Evolutionary conservation across 2,888 invertebrate species (phyloP).

Genomic region (Octonoba sinensis): DNA sequence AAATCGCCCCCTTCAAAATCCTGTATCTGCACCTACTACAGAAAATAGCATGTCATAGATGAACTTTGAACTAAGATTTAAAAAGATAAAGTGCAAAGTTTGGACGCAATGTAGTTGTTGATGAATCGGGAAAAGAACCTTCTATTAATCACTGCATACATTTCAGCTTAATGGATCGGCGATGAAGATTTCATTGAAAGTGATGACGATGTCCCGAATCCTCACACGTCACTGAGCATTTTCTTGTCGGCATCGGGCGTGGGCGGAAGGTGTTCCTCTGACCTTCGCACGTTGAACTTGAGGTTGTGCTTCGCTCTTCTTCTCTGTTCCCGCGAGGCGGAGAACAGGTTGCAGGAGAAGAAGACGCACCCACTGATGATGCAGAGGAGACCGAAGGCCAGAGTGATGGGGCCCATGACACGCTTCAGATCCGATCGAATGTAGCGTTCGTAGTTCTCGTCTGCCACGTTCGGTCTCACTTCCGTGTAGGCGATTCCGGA

Average conservation of each 20-base stretch:
- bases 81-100: too few relatives aligned
- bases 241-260: constrained; percentile 26
- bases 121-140: too few relatives aligned
- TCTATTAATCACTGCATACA: too few relatives aligned
- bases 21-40: too few relatives aligned
- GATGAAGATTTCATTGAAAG: too few relatives aligned
- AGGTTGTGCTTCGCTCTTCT: not conserved
- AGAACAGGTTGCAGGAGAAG: constrained; percentile 62
- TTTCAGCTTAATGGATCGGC: too few relatives aligned
- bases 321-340: constrained; percentile 38
- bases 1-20: too few relatives aligned
- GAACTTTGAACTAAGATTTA: too few relatives aligned
- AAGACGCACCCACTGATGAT: constrained; percentile 65
- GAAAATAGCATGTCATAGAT: too few relatives aligned
- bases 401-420: constrained; percentile 66
- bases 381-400: constrained; percentile 64
- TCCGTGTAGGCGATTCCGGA: constrained; percentile 67
- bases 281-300: constrained; percentile 33
- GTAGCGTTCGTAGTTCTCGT: constrained; percentile 67
- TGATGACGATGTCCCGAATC: not conserved
- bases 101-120: too few relatives aligned
- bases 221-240: constrained; percentile 50
- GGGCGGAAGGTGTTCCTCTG: constrained; percentile 12
- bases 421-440: constrained; percentile 66
- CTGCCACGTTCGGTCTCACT: constrained; percentile 66